Evolutionary conservation across 92 coral and sea anemone genomes (phyloP).

Genomic region (Parazoanthus darwini): DNA sequence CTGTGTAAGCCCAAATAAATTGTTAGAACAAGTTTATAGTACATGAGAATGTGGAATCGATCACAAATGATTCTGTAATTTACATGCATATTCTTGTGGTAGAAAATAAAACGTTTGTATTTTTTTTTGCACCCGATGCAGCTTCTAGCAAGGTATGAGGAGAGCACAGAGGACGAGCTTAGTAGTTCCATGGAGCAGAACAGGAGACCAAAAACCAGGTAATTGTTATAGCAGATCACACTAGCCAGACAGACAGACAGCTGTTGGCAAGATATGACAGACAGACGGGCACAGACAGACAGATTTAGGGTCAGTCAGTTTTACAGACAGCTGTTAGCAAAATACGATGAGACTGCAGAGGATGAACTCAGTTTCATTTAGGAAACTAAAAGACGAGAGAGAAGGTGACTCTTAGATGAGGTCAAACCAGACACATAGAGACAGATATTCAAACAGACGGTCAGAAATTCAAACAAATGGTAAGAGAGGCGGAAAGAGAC

Average conservation of each 20-base stretch:
- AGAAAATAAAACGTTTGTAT: not conserved
- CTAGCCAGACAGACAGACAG: not conserved
- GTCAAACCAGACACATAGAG: not conserved
- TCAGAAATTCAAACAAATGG: not conserved
- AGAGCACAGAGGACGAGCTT: slow-evolving; percentile 81
- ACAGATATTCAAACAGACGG: not conserved
- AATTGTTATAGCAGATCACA: not conserved
- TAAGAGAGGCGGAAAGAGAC: too few species aligned
- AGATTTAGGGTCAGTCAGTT: not conserved
- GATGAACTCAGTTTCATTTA: slow-evolving; percentile 77
- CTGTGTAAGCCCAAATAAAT: too few species aligned
- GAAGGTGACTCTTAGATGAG: slow-evolving; percentile 40
- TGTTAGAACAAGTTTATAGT: too few species aligned
- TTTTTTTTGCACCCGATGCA: slow-evolving; percentile 16
- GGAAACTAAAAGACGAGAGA: slow-evolving; percentile 63
- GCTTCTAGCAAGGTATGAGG: slow-evolving; percentile 76
- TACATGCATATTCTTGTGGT: not conserved
- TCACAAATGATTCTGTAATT: not conserved
- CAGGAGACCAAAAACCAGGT: slow-evolving; percentile 76
- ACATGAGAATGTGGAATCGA: not conserved
- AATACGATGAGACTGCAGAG: not conserved
- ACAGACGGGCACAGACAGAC: not conserved
- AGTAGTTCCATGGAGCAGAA: slow-evolving; percentile 77
- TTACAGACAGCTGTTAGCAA: not conserved
- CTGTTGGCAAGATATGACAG: not conserved